Percentiles rank a stretch among this genome's conserved stretches.
Evolutionary conservation across 1,140 invertebrate genomes (phyloP).

Genomic region (Potamilus streckersoni): DNA sequence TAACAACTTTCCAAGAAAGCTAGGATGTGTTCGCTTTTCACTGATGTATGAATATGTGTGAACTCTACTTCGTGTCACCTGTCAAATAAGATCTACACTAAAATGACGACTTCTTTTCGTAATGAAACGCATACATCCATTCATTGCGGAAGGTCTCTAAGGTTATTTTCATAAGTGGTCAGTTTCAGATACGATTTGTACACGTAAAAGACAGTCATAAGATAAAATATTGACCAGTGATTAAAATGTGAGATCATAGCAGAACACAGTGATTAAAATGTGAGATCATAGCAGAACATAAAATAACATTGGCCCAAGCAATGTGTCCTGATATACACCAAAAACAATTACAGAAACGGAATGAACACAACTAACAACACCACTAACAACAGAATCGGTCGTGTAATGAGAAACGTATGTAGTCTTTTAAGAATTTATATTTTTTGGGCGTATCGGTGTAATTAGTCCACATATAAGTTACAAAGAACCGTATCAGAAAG

Average conservation of each 20-base stretch:
- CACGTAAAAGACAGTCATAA: conserved; percentile 35
- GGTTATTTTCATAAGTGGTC: conserved; percentile 29
- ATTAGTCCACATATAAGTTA: conserved; percentile 31
- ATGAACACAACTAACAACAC: conserved; percentile 19
- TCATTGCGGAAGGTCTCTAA: conserved; percentile 25
- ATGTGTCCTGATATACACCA: conserved; percentile 32
- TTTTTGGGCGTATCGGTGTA: conserved; percentile 31
- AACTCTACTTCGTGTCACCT: too few species aligned
- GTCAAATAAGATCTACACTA: conserved; percentile 3
- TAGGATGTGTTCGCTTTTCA: neutral
- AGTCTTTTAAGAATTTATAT: conserved; percentile 29
- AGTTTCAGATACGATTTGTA: conserved; percentile 23
- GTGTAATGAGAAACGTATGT: conserved; percentile 24
- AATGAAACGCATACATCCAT: conserved; percentile 36
- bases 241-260: conserved; percentile 33
- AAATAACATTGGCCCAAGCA: conserved; percentile 22
- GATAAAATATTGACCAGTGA: conserved; percentile 26
- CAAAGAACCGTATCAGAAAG: conserved; percentile 35
- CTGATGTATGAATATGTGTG: too few species aligned
- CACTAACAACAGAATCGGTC: conserved; percentile 27
- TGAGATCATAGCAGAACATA: conserved; percentile 32
- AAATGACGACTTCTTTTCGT: conserved; percentile 32
- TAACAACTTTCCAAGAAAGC: conserved; percentile 13
- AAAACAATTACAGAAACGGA: conserved; percentile 27
- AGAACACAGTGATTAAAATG: conserved; percentile 31